Percentiles rank a stretch among this genome's conserved stretches.
phyloP scores from a whole-genome alignment of 2,888 invertebrate species.

The Arenicola marina region DNA sequence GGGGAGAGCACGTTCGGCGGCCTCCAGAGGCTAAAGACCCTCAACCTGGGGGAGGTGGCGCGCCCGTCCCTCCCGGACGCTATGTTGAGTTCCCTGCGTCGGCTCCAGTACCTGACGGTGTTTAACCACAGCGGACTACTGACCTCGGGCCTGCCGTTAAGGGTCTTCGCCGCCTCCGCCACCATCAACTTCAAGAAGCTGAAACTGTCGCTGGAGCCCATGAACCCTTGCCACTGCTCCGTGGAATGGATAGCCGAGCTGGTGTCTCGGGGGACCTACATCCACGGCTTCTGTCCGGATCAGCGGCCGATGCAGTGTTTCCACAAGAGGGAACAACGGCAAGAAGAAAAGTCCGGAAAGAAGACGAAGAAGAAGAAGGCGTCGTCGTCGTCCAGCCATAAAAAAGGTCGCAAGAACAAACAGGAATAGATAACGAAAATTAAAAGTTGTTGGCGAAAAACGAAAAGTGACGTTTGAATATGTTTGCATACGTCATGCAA shows the following conservation, averaged over 20 bases:
- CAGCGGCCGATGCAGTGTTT: conserved; percentile 2
- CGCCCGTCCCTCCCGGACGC: conserved; percentile 7
- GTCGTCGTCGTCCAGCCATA: too few relatives aligned
- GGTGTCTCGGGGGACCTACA: conserved; percentile 16
- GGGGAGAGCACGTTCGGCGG: conserved; percentile 16
- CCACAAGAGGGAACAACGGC: too few relatives aligned
- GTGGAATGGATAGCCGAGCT: conserved; percentile 19
- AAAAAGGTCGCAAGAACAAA: too few relatives aligned
- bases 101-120: conserved; percentile 18
- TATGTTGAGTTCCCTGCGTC: conserved; percentile 5
- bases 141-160: conserved; percentile 12
- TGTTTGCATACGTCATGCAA: too few relatives aligned
- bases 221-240: conserved; percentile 16
- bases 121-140: conserved; percentile 15
- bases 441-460: too few relatives aligned
- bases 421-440: too few relatives aligned
- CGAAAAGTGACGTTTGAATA: too few relatives aligned
- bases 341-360: too few relatives aligned
- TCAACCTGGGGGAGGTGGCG: conserved; percentile 20
- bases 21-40: conserved; percentile 18
- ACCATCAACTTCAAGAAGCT: conserved; percentile 11
- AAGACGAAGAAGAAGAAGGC: too few relatives aligned
- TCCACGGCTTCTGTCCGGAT: conserved; percentile 23
- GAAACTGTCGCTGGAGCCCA: conserved; percentile 20
- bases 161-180: not conserved